phyloP scores from a whole-genome alignment of 2,797 vertebrate genomes.

The Artibeus jamaicensis region DNA sequence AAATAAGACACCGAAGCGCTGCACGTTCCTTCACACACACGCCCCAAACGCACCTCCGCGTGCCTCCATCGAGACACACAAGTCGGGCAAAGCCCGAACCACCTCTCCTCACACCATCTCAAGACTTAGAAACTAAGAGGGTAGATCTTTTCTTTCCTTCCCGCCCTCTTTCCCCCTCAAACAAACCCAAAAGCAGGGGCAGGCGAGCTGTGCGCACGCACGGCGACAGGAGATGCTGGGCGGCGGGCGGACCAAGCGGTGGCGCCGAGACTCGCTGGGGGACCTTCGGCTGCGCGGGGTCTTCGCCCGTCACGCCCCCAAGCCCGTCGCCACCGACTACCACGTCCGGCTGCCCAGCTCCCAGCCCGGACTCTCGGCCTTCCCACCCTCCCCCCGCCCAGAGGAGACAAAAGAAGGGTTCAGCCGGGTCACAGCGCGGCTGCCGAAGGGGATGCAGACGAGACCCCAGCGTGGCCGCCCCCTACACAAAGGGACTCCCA shows the following conservation, averaged over 20 bases:
- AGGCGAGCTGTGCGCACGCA: neutral
- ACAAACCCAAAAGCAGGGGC: neutral
- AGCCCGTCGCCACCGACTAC: neutral
- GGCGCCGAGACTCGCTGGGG: neutral
- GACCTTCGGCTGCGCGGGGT: neutral
- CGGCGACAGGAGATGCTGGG: neutral
- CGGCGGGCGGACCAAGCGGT: neutral
- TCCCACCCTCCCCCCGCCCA: neutral
- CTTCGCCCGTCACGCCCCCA: neutral
- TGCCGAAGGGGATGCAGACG: neutral
- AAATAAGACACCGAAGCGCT: conserved; percentile 45
- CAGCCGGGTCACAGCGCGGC: conserved; percentile 55
- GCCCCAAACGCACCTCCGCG: conserved; percentile 38
- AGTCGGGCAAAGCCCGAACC: neutral
- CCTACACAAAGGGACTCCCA: conserved; percentile 58
- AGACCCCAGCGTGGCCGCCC: conserved; percentile 26
- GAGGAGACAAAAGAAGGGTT: conserved; percentile 70
- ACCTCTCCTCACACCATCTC: neutral
- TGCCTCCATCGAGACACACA: neutral
- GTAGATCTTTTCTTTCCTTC: conserved; percentile 6
- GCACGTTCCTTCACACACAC: conserved; percentile 61
- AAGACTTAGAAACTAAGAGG: conserved; percentile 48
- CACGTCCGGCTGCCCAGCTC: neutral
- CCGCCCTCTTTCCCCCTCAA: conserved; percentile 37
- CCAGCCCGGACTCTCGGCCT: neutral